These are phyloP conservation scores for Heliconius aoede DNA, from an alignment of 2,888 invertebrate genomes.

Conservation along the genomic window DNA sequence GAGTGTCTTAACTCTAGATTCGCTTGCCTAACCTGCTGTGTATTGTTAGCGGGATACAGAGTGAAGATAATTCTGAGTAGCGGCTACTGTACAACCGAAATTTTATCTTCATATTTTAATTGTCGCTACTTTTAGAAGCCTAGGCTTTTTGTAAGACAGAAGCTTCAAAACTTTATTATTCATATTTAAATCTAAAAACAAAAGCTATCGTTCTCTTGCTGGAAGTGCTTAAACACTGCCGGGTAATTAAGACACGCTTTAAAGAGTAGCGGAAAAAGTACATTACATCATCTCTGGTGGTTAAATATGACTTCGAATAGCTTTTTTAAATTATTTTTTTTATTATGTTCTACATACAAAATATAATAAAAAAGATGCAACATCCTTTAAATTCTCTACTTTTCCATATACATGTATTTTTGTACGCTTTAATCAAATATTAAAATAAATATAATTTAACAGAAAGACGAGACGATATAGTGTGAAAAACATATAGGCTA, in stretches of 20 bases:
- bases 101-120: slow-evolving; percentile 28
- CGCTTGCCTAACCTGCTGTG: too few relatives aligned
- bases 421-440: too few relatives aligned
- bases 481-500: too few relatives aligned
- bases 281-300: slow-evolving; percentile 17
- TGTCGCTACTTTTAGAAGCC: slow-evolving; percentile 23
- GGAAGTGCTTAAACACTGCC: slow-evolving; percentile 34
- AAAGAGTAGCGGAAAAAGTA: slow-evolving; percentile 17
- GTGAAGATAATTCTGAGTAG: slow-evolving; percentile 10
- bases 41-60: too few relatives aligned
- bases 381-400: too few relatives aligned
- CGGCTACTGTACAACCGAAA: slow-evolving; percentile 17
- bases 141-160: slow-evolving; percentile 24
- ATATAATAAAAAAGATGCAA: too few relatives aligned
- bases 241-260: slow-evolving; percentile 35
- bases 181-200: slow-evolving; percentile 37
- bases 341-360: not conserved
- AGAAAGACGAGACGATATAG: too few relatives aligned
- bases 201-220: slow-evolving; percentile 33
- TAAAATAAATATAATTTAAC: too few relatives aligned
- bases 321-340: not conserved
- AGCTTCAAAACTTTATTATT: slow-evolving; percentile 34
- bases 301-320: not conserved
- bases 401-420: not conserved
- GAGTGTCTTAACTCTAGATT: too few relatives aligned